phyloP scores from a whole-genome alignment of 2,797 vertebrate genomes.

The Pyrocephalus nanus region DNA sequence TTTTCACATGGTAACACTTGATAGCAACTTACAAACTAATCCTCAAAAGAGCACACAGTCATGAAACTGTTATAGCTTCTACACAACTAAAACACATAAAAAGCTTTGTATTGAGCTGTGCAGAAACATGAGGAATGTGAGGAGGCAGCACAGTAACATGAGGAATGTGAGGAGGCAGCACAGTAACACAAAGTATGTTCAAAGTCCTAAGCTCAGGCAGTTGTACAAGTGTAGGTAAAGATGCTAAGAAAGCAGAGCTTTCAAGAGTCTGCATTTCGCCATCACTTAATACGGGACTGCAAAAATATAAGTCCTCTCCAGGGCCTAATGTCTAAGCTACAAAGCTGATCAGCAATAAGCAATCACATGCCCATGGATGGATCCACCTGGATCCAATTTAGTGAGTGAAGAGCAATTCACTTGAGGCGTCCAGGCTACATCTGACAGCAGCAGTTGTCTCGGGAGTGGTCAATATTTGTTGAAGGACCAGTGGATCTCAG shows the following conservation, averaged over 20 bases:
- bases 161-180: neutral
- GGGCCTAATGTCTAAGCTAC: neutral
- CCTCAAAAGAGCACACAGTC: neutral
- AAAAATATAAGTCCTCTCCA: neutral
- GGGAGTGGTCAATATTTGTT: neutral
- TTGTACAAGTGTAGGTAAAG: neutral
- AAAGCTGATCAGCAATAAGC: neutral
- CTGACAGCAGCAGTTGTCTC: neutral
- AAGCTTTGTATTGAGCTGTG: neutral
- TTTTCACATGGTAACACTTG: neutral
- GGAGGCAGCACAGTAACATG: neutral
- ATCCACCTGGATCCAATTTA: neutral
- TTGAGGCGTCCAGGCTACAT: neutral
- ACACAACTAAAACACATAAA: neutral
- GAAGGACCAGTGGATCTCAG: neutral
- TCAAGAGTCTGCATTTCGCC: neutral
- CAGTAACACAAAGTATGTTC: neutral
- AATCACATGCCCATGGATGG: neutral
- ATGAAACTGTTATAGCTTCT: neutral
- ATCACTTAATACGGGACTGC: neutral
- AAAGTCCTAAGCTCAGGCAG: neutral
- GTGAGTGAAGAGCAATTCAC: neutral
- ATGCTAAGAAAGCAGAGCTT: neutral
- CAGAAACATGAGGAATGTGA: neutral
- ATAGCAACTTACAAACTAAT: neutral